Evolutionary conservation across 2,797 vertebrate genomes (phyloP).

Genomic region (Tapirus indicus): DNA sequence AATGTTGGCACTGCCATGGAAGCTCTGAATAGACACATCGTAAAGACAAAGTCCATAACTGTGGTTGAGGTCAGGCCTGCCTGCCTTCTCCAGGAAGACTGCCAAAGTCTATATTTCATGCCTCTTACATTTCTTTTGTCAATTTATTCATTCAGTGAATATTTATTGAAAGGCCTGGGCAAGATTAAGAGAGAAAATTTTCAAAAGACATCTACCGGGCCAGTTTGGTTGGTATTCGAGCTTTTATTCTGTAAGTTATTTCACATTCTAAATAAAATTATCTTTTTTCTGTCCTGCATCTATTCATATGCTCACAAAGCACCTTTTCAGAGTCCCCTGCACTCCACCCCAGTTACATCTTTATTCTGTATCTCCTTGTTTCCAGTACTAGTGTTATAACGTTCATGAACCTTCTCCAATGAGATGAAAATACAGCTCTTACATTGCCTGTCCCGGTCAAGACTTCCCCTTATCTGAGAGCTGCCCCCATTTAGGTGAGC

Average conservation of each 20-base stretch:
- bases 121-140: background rate
- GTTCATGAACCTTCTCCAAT: background rate
- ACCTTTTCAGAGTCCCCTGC: background rate
- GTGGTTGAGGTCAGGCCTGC: background rate
- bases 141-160: background rate
- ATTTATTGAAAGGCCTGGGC: background rate
- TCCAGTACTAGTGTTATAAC: background rate
- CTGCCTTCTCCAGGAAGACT: background rate
- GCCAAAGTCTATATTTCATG: background rate
- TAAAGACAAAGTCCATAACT: background rate
- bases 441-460: background rate
- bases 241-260: conserved; percentile 19
- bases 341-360: background rate
- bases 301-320: background rate
- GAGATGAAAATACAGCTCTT: background rate
- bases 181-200: background rate
- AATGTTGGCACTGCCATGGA: background rate
- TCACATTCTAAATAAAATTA: background rate
- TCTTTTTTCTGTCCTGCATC: background rate
- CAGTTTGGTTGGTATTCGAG: background rate
- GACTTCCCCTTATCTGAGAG: background rate
- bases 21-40: background rate
- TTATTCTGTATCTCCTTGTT: background rate
- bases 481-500: background rate
- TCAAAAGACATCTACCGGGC: background rate